Evolutionary conservation across 2,888 invertebrate genomes (phyloP).

Genomic region (Gisinianus flammeolus): DNA sequence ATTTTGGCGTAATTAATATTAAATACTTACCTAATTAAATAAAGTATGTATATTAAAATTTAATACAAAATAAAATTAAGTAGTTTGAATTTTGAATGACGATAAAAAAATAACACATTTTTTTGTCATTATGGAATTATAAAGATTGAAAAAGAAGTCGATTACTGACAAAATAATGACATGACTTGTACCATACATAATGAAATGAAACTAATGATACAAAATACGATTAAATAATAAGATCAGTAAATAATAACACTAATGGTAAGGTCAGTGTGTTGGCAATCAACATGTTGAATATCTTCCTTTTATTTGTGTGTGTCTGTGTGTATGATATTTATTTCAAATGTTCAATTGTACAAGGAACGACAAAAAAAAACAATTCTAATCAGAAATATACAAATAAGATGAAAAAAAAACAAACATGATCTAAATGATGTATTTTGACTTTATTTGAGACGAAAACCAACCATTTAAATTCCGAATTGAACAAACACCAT

Average conservation of each 20-base stretch:
- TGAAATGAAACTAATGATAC: neutral
- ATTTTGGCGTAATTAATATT: constrained; percentile 28
- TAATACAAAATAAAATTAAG: neutral
- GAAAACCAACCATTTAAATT: no score
- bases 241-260: neutral
- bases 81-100: neutral
- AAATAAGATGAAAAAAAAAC: constrained; percentile 15
- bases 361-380: constrained; percentile 19
- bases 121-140: constrained; percentile 15
- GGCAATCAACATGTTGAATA: constrained; percentile 49
- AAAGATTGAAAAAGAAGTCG: neutral
- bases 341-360: constrained; percentile 17
- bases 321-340: constrained; percentile 40
- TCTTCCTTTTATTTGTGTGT: no score
- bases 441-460: no score
- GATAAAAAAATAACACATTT: neutral
- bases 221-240: neutral
- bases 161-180: constrained; percentile 5
- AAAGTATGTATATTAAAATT: neutral
- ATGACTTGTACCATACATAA: no score
- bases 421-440: no score
- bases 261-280: constrained; percentile 23
- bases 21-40: neutral
- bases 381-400: constrained; percentile 24
- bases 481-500: no score